Percentiles rank a stretch among this genome's conserved stretches.
Evolutionary conservation across 2,113 vertebrate species (phyloP).

Genomic region (western clawed frog (Xenopus tropicalis)): DNA sequence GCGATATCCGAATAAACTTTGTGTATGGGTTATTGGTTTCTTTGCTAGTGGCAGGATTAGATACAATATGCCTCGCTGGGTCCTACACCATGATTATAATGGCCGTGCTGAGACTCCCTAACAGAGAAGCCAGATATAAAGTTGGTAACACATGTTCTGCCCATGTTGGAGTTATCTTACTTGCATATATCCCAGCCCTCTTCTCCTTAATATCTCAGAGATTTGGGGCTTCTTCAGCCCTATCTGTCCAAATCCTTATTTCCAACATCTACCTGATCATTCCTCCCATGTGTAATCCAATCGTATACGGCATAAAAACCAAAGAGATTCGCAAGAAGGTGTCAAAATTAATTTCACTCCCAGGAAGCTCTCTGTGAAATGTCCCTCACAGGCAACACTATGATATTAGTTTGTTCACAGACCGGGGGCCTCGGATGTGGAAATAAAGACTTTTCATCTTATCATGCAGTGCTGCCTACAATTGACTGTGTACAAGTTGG

Average conservation of each 20-base stretch:
- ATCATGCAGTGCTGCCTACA: too few species aligned
- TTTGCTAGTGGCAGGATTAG: conserved; percentile 37
- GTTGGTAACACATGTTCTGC: conserved; percentile 48
- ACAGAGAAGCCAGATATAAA: conserved; percentile 39
- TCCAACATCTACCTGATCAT: conserved; percentile 37
- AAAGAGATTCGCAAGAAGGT: conserved; percentile 25
- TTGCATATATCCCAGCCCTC: conserved; percentile 50
- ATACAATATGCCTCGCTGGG: conserved; percentile 37
- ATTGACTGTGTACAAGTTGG: too few species aligned
- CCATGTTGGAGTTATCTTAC: conserved; percentile 47
- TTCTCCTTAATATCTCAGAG: conserved; percentile 22
- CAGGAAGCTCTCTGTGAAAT: neutral
- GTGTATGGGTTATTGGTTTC: conserved; percentile 42
- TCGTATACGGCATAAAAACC: conserved; percentile 31
- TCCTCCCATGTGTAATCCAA: conserved; percentile 35
- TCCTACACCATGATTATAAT: conserved; percentile 52
- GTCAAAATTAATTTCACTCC: neutral
- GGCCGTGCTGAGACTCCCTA: conserved; percentile 38
- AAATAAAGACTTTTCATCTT: too few species aligned
- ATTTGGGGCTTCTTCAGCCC: neutral
- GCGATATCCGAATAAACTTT: conserved; percentile 22
- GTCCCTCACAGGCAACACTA: too few species aligned
- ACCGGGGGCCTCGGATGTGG: too few species aligned
- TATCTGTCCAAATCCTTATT: conserved; percentile 18
- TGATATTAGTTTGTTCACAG: too few species aligned